phyloP scores from a whole-genome alignment of 2,797 vertebrate species.

The Diplodus puntazzo region DNA sequence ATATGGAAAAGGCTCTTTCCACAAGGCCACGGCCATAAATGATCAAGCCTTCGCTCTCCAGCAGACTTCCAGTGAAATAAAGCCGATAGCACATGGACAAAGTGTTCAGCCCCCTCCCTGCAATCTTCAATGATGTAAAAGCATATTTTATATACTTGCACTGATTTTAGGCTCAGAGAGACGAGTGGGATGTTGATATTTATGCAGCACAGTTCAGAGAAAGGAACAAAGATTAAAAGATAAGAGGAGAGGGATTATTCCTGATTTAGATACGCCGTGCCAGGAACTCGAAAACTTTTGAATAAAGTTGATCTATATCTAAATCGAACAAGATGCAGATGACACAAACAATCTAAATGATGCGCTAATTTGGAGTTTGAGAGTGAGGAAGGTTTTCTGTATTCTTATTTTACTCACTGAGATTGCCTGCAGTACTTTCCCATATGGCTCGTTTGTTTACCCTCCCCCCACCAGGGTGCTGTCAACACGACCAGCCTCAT shows the following conservation, averaged over 20 bases:
- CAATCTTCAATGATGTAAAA: constrained; percentile 33
- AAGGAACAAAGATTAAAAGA: constrained; percentile 50
- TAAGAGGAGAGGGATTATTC: constrained; percentile 36
- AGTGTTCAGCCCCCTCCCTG: neutral
- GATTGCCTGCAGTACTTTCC: constrained; percentile 48
- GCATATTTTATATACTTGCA: neutral
- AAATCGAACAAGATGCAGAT: constrained; percentile 5
- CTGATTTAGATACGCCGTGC: constrained; percentile 27
- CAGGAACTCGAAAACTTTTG: constrained; percentile 4
- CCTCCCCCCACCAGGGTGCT: constrained; percentile 66
- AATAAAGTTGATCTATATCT: constrained; percentile 21
- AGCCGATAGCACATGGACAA: constrained; percentile 34
- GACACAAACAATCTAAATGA: constrained; percentile 3
- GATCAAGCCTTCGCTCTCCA: constrained; percentile 29
- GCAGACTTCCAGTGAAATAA: constrained; percentile 37
- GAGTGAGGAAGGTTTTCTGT: neutral
- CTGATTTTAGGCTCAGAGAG: constrained; percentile 9
- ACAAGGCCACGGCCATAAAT: constrained; percentile 67
- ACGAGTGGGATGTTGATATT: constrained; percentile 42
- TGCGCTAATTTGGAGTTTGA: constrained; percentile 20
- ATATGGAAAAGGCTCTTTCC: constrained; percentile 35
- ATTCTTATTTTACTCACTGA: constrained; percentile 31
- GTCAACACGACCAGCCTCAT: constrained; percentile 66
- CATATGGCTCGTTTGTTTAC: constrained; percentile 63
- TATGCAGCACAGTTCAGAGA: constrained; percentile 43